Percentiles rank a stretch among this genome's conserved stretches.
These are phyloP conservation scores for Lytechinus variegatus DNA, from an alignment of 35 echinoderm and acorn worm genomes.

Conservation along the genomic window DNA sequence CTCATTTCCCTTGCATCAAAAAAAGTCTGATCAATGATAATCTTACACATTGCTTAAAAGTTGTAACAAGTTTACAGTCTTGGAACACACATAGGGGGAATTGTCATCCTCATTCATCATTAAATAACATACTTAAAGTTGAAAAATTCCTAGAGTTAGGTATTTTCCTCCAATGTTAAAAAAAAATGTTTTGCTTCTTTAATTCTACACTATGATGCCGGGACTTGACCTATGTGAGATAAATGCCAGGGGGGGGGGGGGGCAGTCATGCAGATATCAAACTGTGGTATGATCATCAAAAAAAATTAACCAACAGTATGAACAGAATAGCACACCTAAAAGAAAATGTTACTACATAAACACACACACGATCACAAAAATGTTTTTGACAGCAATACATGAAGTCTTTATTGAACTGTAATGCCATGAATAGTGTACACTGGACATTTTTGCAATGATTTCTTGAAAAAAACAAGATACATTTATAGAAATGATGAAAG, in stretches of 20 bases:
- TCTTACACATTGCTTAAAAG: no score
- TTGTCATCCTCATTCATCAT: no score
- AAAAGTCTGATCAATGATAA: no score
- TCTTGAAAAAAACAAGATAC: neutral
- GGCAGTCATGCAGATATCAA: neutral
- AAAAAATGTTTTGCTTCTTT: neutral
- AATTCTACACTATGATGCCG: neutral
- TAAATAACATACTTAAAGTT: no score
- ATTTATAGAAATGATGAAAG: neutral
- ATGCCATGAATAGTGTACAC: slow-evolving; percentile 18
- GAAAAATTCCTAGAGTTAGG: no score
- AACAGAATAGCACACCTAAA: neutral
- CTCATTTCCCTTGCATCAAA: no score
- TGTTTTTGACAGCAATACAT: neutral
- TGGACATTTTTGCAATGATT: slow-evolving; percentile 12
- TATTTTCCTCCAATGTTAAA: no score
- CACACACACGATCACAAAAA: neutral
- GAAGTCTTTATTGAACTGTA: slow-evolving; percentile 9
- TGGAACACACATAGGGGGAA: no score
- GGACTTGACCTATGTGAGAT: neutral
- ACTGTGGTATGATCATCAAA: no score
- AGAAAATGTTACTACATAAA: neutral
- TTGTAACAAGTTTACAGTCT: no score
- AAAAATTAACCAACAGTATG: neutral
- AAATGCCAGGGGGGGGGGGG: no score